A percentile compares a stretch with the other conserved stretches of the same genome.
Evolutionary conservation across 2,797 vertebrate genomes (phyloP).

Genomic region (Sebastes nivosus): DNA sequence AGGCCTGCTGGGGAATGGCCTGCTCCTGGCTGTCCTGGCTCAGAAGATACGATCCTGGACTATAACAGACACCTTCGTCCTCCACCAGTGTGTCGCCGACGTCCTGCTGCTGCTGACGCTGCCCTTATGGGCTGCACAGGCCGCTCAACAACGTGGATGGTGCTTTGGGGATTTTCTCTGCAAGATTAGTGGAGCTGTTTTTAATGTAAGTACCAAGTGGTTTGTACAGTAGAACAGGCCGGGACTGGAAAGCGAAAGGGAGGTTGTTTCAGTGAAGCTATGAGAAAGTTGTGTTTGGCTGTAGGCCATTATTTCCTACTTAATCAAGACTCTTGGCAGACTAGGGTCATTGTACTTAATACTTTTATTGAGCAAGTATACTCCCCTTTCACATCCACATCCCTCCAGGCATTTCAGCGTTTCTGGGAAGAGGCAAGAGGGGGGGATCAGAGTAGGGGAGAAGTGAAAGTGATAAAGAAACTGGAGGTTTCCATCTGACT

Average conservation of each 20-base stretch:
- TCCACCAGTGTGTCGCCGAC: slow-evolving; percentile 81
- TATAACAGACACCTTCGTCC: slow-evolving; percentile 83
- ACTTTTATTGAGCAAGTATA: not conserved
- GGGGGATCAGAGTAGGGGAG: not conserved
- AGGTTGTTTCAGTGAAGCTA: not conserved
- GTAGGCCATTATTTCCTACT: not conserved
- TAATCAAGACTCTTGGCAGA: not conserved
- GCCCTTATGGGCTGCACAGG: slow-evolving; percentile 83
- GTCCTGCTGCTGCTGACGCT: slow-evolving; percentile 83
- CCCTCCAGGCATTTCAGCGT: not conserved
- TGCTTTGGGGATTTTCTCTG: slow-evolving; percentile 69
- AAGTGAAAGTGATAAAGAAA: slow-evolving; percentile 5
- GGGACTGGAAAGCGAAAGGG: not conserved
- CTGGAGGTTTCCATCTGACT: not conserved
- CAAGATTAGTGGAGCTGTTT: slow-evolving; percentile 80
- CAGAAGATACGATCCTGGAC: slow-evolving; percentile 67
- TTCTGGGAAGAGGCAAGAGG: not conserved
- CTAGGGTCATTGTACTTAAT: not conserved
- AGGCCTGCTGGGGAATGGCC: slow-evolving; percentile 81
- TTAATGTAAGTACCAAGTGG: slow-evolving; percentile 77
- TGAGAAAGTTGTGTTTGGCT: not conserved
- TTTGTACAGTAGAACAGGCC: not conserved
- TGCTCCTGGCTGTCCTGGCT: slow-evolving; percentile 75
- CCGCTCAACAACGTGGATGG: slow-evolving; percentile 54
- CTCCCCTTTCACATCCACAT: not conserved